phyloP scores from a whole-genome alignment of 64 coral and sea anemone genomes.

The Hydrozoanthus tunicans region DNA sequence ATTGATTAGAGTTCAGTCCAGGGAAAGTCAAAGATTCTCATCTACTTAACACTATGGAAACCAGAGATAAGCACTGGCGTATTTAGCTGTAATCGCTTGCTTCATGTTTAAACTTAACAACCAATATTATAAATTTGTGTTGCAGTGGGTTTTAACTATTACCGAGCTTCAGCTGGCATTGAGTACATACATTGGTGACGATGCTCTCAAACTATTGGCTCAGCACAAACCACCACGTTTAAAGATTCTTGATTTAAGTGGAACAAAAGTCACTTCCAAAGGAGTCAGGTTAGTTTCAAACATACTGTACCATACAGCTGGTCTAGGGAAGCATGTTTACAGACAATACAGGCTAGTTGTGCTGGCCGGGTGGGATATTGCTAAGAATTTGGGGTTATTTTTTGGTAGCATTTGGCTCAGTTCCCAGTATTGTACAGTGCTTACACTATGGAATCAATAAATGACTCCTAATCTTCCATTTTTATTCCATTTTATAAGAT shows the following conservation, averaged over 20 bases:
- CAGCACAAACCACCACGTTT: not conserved
- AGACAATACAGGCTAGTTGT: no score
- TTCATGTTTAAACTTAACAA: not conserved
- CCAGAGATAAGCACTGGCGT: not conserved
- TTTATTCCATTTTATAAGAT: no score
- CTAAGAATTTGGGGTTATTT: no score
- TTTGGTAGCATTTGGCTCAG: no score
- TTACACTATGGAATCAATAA: no score
- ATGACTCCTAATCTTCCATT: no score
- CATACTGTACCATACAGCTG: not conserved
- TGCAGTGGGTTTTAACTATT: conserved; percentile 14
- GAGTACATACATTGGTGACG: conserved; percentile 7
- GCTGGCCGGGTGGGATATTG: no score
- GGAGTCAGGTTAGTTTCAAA: conserved; percentile 13
- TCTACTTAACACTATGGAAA: no score
- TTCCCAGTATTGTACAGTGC: no score
- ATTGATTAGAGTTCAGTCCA: no score
- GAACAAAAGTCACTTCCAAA: conserved; percentile 17
- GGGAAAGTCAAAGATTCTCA: no score
- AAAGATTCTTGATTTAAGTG: conserved; percentile 12
- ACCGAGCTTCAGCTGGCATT: conserved; percentile 1
- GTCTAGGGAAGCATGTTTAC: no score
- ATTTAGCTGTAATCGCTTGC: not conserved
- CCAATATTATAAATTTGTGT: not conserved
- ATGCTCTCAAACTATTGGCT: conserved; percentile 8